phyloP scores from a whole-genome alignment of 1,140 invertebrate species.

The Musca vetustissima region DNA sequence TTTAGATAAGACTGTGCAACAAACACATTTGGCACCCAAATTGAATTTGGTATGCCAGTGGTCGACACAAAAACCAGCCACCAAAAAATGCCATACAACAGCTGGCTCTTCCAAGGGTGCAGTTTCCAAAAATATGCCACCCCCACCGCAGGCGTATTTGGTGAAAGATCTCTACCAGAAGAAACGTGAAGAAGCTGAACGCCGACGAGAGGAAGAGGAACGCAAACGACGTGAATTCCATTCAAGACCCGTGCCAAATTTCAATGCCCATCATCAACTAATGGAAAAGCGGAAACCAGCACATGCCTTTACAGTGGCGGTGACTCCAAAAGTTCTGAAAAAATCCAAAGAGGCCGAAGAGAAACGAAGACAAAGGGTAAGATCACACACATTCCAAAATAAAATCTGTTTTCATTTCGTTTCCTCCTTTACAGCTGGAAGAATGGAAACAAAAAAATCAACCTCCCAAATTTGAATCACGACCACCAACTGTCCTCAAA shows the following conservation, averaged over 20 bases:
- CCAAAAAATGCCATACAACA: background rate
- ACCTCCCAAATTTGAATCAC: conserved; percentile 24
- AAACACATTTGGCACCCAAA: background rate
- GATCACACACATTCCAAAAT: background rate
- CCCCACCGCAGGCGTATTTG: conserved; percentile 22
- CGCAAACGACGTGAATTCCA: conserved; percentile 46
- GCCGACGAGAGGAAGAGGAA: conserved; percentile 37
- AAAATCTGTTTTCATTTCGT: conserved; percentile 7
- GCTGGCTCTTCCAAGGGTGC: background rate
- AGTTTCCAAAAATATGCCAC: conserved; percentile 3
- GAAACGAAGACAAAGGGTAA: conserved; percentile 23
- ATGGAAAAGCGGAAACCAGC: conserved; percentile 27
- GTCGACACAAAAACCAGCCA: conserved; percentile 9
- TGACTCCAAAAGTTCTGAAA: conserved; percentile 41
- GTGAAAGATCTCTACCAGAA: conserved; percentile 29
- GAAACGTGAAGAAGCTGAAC: conserved; percentile 34
- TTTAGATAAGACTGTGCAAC: background rate
- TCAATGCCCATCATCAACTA: conserved; percentile 36
- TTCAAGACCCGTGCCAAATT: conserved; percentile 48
- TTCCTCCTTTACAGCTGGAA: conserved; percentile 24
- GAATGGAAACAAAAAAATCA: conserved; percentile 26
- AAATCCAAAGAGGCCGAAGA: conserved; percentile 27
- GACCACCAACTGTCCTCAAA: conserved; percentile 4
- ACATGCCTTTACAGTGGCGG: conserved; percentile 40
- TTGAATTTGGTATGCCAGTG: conserved; percentile 13